A percentile compares a stretch with the other conserved stretches of the same genome.
Conservation (phyloP, 2,797 vertebrate species). For the Hippoglossus hippoglossus region DNA sequence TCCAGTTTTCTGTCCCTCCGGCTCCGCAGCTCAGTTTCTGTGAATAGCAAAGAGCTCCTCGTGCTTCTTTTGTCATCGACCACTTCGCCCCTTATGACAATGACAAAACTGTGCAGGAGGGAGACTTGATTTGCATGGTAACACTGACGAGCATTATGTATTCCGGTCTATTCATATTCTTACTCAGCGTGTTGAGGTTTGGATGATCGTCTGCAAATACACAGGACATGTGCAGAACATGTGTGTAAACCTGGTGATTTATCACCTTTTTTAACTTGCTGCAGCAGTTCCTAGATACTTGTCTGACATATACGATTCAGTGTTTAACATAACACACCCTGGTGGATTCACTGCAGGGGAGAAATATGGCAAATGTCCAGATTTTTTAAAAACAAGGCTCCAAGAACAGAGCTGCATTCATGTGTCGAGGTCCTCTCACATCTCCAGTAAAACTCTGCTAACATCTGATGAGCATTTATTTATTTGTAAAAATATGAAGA, state of each 20-base stretch:
- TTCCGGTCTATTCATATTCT: neutral
- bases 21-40: constrained; percentile 39
- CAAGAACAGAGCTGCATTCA: constrained; percentile 1
- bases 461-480: no score
- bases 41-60: constrained; percentile 57
- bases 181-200: no score
- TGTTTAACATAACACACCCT: constrained; percentile 32
- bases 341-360: constrained; percentile 16
- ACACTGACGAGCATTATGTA: constrained; percentile 8
- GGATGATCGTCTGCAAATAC: no score
- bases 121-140: constrained; percentile 41
- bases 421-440: neutral
- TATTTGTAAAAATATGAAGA: no score
- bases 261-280: constrained; percentile 5
- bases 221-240: no score
- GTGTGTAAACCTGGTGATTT: neutral
- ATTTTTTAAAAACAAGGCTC: neutral
- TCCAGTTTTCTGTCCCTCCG: constrained; percentile 24
- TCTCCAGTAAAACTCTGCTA: neutral
- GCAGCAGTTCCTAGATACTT: constrained; percentile 13
- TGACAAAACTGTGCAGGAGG: constrained; percentile 10
- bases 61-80: constrained; percentile 10
- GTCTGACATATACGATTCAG: constrained; percentile 2
- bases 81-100: constrained; percentile 37
- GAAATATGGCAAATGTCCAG: constrained; percentile 30